Evolutionary conservation across 1,140 invertebrate species (phyloP).

Genomic region (Aphelinus certus): DNA sequence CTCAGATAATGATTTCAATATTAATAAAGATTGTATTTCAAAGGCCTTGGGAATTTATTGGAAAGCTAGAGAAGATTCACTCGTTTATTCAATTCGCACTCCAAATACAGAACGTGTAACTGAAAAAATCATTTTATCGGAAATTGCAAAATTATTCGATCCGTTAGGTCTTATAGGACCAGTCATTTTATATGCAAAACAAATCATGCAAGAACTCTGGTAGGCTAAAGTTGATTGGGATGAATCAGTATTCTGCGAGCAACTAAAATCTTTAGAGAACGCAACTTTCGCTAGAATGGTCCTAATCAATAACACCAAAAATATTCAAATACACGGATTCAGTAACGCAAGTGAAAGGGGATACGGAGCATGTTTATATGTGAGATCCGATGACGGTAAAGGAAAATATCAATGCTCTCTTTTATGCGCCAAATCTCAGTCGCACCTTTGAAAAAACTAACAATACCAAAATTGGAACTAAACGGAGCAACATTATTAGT

Average conservation of each 20-base stretch:
- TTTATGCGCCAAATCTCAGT: not conserved
- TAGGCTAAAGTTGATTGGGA: not conserved
- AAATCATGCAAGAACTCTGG: not conserved
- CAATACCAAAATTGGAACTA: conserved; percentile 12
- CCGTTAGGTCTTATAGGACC: not conserved
- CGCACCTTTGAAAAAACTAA: conserved; percentile 16
- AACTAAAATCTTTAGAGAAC: too few relatives aligned
- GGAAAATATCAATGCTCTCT: not conserved
- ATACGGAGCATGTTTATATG: conserved; percentile 3
- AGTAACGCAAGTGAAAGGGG: not conserved
- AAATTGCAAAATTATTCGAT: not conserved
- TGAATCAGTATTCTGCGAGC: not conserved
- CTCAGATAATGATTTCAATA: too few relatives aligned
- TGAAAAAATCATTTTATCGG: not conserved
- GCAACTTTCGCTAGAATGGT: too few relatives aligned
- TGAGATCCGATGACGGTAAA: not conserved
- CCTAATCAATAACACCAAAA: too few relatives aligned
- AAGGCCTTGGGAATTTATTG: too few relatives aligned
- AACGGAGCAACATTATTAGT: not conserved
- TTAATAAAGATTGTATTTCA: too few relatives aligned
- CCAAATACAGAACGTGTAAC: too few relatives aligned
- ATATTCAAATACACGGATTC: conserved; percentile 1
- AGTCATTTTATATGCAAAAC: not conserved
- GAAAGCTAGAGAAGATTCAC: too few relatives aligned
- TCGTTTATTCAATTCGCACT: too few relatives aligned